Evolutionary conservation across 2,888 invertebrate genomes (phyloP), one percentile per base, ranked within the genome.

Genomic region (Encarsia formosa): DNA sequence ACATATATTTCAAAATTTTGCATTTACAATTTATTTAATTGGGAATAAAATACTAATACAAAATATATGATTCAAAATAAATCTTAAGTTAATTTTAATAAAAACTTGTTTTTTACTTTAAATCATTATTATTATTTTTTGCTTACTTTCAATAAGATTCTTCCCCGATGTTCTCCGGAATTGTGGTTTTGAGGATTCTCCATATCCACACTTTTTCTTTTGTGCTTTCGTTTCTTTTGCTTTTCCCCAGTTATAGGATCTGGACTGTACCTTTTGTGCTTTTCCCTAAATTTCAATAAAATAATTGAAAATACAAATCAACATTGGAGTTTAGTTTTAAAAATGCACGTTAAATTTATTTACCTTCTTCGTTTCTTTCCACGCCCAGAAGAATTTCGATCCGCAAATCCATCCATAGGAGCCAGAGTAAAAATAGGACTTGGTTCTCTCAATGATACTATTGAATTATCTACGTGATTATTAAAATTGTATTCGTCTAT

Each of bases 141-240:
- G 5, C 50, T 38, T 74, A 86, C 86, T 78, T 89, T 90, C 43
- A 89, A 88, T 53, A 88, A 90, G 49, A 90, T 89, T 68, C 88
- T 82, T 22, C 88, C 85, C 73, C 85, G 85, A 54, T 70, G 59
- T 60, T 73, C 71, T 4, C 70, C 70, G 38, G 70, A 70, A 9
- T 63, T 59, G 20, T 82, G 82, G 44, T 68, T 65, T 23, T 77
- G 76, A 1, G 75, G 74, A 66, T 75, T 77, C 52, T 80, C 80
- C 56, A 83, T 74, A 64, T 87, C 86, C 54, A 86, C 79, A 55
- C 82, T 84, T 75, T 88, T 88, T 79, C 87, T 85, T 78, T 89
- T 89, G 57, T 88, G 80, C 66, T 89, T 89, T 34, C 88, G 80
- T 67, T 89, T 89, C 63, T 89, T 86, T 56, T 88, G 86, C 65